Conservation (phyloP, 2,888 invertebrate species). For the Agrochola lychnidis region DNA sequence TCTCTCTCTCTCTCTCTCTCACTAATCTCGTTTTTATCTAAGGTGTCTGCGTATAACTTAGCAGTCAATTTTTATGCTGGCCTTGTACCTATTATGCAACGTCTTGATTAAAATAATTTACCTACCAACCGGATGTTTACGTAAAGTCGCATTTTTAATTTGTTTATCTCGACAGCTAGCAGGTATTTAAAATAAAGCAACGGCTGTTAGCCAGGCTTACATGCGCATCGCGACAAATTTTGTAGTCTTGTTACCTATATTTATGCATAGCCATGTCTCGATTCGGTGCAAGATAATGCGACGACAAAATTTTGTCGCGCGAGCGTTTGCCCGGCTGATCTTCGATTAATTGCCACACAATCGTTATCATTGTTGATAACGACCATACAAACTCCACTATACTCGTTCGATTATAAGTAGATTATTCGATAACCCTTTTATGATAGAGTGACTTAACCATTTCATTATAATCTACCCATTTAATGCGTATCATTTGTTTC, state of each 20-base stretch:
- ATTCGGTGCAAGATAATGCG: not conserved
- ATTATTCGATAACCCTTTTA: constrained; percentile 49
- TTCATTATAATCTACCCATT: constrained; percentile 17
- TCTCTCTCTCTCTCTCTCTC: too few relatives aligned
- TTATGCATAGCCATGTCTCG: not conserved
- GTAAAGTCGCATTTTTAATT: not conserved
- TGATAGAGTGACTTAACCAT: constrained; percentile 17
- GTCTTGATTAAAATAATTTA: not conserved
- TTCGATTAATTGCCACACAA: constrained; percentile 20
- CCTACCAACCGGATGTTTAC: not conserved
- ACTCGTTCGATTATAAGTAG: constrained; percentile 29
- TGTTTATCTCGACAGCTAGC: not conserved
- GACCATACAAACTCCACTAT: constrained; percentile 16
- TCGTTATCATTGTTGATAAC: constrained; percentile 43
- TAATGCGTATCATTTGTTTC: not conserved
- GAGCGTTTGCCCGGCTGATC: not conserved
- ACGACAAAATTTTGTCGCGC: not conserved
- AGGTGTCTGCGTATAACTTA: not conserved
- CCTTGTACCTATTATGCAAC: not conserved
- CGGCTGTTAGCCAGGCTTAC: too few relatives aligned
- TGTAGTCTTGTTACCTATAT: not conserved
- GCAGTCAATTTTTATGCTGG: not conserved
- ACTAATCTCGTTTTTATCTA: not conserved
- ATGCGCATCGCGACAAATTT: not conserved
- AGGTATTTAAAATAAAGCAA: not conserved